These are phyloP conservation scores for Euphydryas editha DNA, from an alignment of 2,888 invertebrate species.

Conservation along the genomic window DNA sequence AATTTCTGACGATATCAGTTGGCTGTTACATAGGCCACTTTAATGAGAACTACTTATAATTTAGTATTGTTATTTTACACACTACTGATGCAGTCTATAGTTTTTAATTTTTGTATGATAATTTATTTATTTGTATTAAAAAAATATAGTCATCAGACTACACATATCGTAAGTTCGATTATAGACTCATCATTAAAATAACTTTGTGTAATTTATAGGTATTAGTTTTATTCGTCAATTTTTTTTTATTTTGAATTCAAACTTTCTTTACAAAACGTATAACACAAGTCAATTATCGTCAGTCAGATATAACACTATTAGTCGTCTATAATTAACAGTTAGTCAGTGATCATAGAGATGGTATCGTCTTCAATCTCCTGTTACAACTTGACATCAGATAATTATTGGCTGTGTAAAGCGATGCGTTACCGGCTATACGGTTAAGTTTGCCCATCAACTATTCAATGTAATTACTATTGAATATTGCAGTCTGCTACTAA, in stretches of 20 bases:
- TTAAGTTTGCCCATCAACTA: conserved; percentile 57
- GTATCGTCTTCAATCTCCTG: conserved; percentile 65
- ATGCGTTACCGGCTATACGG: conserved; percentile 21
- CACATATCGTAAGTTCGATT: too few species aligned
- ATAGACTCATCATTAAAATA: too few species aligned
- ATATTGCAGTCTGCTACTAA: not conserved
- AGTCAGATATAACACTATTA: not conserved
- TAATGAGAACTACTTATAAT: too few species aligned
- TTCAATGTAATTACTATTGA: conserved; percentile 15
- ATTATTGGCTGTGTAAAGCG: conserved; percentile 48
- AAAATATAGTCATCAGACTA: too few species aligned
- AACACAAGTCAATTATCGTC: not conserved
- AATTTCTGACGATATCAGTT: too few species aligned
- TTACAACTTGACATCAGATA: conserved; percentile 43
- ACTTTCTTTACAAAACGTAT: not conserved
- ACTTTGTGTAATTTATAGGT: too few species aligned
- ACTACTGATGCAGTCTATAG: too few species aligned
- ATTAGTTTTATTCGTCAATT: not conserved
- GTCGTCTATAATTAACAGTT: conserved; percentile 22
- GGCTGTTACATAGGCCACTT: too few species aligned
- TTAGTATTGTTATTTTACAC: too few species aligned
- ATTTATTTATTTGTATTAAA: too few species aligned
- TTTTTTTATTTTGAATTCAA: not conserved
- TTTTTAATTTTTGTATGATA: too few species aligned
- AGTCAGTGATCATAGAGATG: conserved; percentile 52